Evolutionary conservation across 2,113 vertebrate species (phyloP).

Genomic region (Tamias sibiricus): DNA sequence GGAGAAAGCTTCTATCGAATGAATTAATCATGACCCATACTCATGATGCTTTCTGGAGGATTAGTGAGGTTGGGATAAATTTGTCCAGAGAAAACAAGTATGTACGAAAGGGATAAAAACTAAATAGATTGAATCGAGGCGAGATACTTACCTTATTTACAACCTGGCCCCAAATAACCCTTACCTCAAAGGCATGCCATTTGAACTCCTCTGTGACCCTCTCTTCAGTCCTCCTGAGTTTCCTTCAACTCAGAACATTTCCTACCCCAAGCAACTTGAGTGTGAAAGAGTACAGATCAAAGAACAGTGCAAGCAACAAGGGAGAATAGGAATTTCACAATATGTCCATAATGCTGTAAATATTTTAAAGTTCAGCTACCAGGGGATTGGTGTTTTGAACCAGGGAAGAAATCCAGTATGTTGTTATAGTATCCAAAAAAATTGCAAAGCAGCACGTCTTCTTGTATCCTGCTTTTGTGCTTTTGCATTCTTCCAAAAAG

Average conservation of each 20-base stretch:
- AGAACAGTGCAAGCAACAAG: not conserved
- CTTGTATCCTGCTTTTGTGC: not conserved
- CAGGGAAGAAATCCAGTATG: not conserved
- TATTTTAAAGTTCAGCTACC: conserved; percentile 2
- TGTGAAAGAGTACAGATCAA: not conserved
- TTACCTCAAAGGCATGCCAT: not conserved
- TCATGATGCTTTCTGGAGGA: not conserved
- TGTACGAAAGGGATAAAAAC: not conserved
- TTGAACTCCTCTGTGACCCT: not conserved
- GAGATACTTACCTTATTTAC: not conserved
- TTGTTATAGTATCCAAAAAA: not conserved
- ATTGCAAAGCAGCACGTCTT: not conserved
- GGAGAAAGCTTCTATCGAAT: not conserved
- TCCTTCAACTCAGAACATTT: not conserved
- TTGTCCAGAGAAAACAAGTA: not conserved
- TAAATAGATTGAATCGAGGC: not conserved
- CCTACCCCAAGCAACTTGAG: not conserved
- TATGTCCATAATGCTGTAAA: not conserved
- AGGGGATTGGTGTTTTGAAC: not conserved
- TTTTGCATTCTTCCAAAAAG: not conserved
- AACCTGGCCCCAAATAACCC: not conserved
- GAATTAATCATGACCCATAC: not conserved
- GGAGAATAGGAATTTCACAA: not conserved
- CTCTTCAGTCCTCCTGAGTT: not conserved
- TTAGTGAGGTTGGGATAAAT: not conserved